Conservation (phyloP, 2,888 invertebrate genomes). For the Idaea aversata region DNA sequence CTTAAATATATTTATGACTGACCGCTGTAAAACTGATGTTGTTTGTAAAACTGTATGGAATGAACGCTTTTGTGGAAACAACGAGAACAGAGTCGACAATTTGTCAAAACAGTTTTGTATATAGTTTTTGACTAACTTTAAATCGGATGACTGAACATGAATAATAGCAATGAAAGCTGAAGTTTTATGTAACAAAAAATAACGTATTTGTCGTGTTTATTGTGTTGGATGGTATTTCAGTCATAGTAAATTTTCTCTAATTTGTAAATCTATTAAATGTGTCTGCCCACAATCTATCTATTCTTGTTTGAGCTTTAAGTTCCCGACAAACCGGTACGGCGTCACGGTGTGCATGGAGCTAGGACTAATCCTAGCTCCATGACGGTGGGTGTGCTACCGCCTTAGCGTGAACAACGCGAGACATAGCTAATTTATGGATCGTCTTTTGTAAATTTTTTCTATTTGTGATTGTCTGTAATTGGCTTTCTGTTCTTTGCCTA, state of each 20-base stretch:
- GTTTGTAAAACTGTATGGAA: neutral
- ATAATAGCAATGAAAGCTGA: neutral
- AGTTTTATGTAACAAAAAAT: neutral
- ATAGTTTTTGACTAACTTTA: conserved; percentile 1
- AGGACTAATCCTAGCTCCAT: no score
- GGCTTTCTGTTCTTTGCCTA: no score
- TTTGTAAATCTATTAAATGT: no score
- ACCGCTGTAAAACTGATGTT: neutral
- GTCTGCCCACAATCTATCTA: neutral
- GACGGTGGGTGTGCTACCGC: no score
- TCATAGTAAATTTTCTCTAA: neutral
- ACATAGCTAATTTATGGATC: no score
- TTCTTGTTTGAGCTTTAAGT: neutral
- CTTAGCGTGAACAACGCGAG: no score
- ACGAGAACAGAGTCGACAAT: conserved; percentile 21
- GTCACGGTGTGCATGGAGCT: no score
- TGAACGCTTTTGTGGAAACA: conserved; percentile 17
- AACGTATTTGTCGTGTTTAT: neutral
- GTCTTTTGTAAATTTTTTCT: no score
- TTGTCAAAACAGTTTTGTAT: conserved; percentile 5
- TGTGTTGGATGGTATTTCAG: neutral
- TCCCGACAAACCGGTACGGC: neutral
- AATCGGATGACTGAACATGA: neutral
- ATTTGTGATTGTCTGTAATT: no score
- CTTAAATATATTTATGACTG: neutral